Percentiles rank a stretch among this genome's conserved stretches.
These are phyloP conservation scores for Exephanes ischioxanthus DNA, from an alignment of 2,888 invertebrate genomes.

Conservation along the genomic window DNA sequence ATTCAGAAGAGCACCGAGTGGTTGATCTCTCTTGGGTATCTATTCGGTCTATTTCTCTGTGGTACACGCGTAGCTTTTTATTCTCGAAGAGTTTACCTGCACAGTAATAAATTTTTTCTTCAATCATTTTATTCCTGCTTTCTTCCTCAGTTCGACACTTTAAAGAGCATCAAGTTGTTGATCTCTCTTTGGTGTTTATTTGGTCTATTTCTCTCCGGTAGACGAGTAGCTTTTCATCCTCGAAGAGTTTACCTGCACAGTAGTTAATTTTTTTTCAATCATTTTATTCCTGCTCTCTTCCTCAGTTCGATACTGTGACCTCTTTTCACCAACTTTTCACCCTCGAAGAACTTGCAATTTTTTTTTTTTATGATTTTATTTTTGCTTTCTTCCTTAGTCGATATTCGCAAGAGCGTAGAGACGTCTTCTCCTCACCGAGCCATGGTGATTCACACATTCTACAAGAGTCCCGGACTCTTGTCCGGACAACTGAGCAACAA, in stretches of 20 bases:
- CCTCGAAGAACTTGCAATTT: neutral
- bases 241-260: neutral
- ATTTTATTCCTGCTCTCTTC: neutral
- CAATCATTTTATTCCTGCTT: neutral
- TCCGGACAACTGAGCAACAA: slow-evolving; percentile 76
- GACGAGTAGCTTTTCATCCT: slow-evolving; percentile 2
- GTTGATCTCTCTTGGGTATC: neutral
- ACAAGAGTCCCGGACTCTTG: slow-evolving; percentile 86
- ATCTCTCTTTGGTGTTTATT: no score
- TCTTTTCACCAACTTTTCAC: neutral
- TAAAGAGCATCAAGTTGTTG: slow-evolving; percentile 40
- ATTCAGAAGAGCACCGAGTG: neutral
- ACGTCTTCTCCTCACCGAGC: neutral
- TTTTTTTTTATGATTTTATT: neutral
- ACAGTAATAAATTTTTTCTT: no score
- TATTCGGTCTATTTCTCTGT: no score
- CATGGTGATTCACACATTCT: slow-evolving; percentile 88
- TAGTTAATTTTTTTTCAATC: neutral
- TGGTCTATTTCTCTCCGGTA: slow-evolving; percentile 26
- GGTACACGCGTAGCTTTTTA: no score
- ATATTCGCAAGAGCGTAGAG: neutral
- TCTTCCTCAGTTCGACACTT: no score
- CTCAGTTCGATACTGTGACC: neutral
- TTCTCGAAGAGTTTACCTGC: no score
- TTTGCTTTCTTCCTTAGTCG: neutral